phyloP scores from a whole-genome alignment of 2,797 vertebrate species.

The Hylomyscus alleni region DNA sequence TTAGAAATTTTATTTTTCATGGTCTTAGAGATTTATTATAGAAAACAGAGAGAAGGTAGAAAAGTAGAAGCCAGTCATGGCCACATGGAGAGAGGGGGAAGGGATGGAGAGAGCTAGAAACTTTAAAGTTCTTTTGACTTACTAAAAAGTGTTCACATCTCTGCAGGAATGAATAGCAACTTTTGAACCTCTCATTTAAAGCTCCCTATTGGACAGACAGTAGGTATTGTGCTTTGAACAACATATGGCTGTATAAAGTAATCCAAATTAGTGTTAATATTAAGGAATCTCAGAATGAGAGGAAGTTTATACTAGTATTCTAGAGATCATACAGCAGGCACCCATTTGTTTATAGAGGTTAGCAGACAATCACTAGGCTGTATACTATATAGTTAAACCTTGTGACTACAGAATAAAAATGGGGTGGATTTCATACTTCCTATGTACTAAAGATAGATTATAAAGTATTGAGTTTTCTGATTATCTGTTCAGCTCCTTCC shows the following conservation, averaged over 20 bases:
- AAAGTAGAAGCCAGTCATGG: too few species aligned
- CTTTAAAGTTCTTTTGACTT: conserved; percentile 60
- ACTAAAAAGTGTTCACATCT: conserved; percentile 62
- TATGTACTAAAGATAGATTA: conserved; percentile 20
- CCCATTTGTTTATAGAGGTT: conserved; percentile 57
- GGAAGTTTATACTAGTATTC: conserved; percentile 32
- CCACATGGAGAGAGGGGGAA: too few species aligned
- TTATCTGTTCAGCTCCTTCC: background rate
- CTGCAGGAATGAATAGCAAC: conserved; percentile 50
- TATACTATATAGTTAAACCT: background rate
- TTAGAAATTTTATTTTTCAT: conserved; percentile 6
- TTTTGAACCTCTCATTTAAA: conserved; percentile 69
- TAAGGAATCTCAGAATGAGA: background rate
- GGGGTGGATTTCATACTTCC: conserved; percentile 33
- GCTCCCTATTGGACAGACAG: conserved; percentile 51
- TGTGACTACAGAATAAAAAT: conserved; percentile 32
- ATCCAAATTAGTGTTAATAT: conserved; percentile 40
- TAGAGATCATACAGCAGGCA: conserved; percentile 46
- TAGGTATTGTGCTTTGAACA: conserved; percentile 68
- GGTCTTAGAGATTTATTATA: too few species aligned
- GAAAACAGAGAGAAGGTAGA: too few species aligned
- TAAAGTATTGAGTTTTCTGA: conserved; percentile 6
- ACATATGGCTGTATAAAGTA: conserved; percentile 63
- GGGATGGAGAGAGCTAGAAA: too few species aligned
- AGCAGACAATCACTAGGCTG: background rate